Evolutionary conservation across 2,113 vertebrate genomes (phyloP).

Genomic region (Copsychus sechellarum): DNA sequence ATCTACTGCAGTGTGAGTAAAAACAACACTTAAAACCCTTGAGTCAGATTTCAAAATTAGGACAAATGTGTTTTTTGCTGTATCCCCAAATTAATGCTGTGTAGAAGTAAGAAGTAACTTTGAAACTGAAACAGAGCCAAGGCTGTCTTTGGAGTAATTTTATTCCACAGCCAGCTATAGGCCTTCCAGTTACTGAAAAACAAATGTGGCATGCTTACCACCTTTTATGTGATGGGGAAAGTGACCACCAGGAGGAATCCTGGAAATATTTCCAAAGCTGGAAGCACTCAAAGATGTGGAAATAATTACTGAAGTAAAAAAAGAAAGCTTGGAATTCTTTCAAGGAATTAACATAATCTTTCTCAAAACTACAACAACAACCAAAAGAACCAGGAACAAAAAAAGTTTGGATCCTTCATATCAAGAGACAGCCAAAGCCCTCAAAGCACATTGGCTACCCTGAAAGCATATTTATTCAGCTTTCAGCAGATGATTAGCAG

Average conservation of each 20-base stretch:
- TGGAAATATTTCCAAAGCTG: background rate
- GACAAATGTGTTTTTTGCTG: slow-evolving; percentile 52
- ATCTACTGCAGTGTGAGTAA: background rate
- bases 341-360: slow-evolving; percentile 26
- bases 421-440: slow-evolving; percentile 32
- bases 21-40: slow-evolving; percentile 31
- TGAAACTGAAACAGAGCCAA: slow-evolving; percentile 47
- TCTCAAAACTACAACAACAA: slow-evolving; percentile 39
- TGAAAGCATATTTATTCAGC: slow-evolving; percentile 46
- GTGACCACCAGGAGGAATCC: background rate
- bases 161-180: background rate
- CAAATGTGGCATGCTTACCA: background rate
- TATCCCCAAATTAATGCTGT: slow-evolving; percentile 41
- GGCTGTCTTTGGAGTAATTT: slow-evolving; percentile 30
- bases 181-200: background rate
- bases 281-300: background rate
- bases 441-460: slow-evolving; percentile 20
- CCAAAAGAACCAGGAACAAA: background rate
- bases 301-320: slow-evolving; percentile 6
- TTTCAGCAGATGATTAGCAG: slow-evolving; percentile 53
- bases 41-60: slow-evolving; percentile 53
- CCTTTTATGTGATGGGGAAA: background rate
- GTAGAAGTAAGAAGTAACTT: slow-evolving; percentile 43
- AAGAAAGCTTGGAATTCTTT: background rate
- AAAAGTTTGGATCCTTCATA: slow-evolving; percentile 27